Conservation (phyloP, 1,140 invertebrate species). For the Habropoda laboriosa region DNA sequence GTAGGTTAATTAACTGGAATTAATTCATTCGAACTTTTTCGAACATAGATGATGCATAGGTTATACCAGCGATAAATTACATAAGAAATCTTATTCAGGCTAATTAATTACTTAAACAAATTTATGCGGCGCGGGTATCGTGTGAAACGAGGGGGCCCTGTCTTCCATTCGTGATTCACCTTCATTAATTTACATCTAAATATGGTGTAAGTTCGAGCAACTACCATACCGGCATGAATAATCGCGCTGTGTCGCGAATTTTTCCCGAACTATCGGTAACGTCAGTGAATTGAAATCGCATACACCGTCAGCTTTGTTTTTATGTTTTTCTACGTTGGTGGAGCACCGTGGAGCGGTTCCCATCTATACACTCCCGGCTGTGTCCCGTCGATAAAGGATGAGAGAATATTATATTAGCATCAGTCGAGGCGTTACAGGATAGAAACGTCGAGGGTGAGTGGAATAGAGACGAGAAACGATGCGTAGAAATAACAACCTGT, state of each 20-base stretch:
- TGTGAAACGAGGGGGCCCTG: background rate
- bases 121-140: slow-evolving; percentile 33
- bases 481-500: slow-evolving; percentile 36
- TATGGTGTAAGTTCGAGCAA: slow-evolving; percentile 31
- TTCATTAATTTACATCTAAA: slow-evolving; percentile 54
- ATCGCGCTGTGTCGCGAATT: slow-evolving; percentile 17
- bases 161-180: slow-evolving; percentile 34
- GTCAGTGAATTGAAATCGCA: background rate
- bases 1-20: slow-evolving; percentile 41
- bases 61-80: slow-evolving; percentile 33
- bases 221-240: slow-evolving; percentile 22
- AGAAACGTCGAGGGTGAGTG: background rate
- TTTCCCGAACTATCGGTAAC: background rate
- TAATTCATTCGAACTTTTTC: slow-evolving; percentile 32
- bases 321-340: background rate
- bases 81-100: slow-evolving; percentile 41
- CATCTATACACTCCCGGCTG: too few relatives aligned
- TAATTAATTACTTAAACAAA: slow-evolving; percentile 47
- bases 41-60: slow-evolving; percentile 12
- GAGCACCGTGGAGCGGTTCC: too few relatives aligned
- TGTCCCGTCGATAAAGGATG: background rate
- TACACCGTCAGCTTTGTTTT: background rate
- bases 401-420: background rate
- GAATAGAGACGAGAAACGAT: background rate
- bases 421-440: background rate